Base-by-base conservation (phyloP, 1,140 invertebrate species). In the Ptiloglossa arizonensis region DNA sequence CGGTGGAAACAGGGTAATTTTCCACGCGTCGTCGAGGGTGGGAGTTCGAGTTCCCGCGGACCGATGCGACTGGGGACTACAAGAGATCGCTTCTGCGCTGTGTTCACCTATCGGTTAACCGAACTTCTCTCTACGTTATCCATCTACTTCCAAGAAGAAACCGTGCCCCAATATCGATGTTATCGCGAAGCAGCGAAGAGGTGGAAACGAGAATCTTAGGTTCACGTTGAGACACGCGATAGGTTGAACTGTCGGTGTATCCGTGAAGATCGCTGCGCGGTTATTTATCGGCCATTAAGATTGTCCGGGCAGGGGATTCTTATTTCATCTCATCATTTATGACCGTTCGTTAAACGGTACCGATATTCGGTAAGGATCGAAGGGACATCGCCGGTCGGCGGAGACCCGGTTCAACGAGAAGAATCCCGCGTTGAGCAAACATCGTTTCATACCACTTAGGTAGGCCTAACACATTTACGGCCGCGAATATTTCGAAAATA, bases 401-500 rank as follows among this genome's bases (percentile, higher is more conserved):
- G 11, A 44, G 50, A n/a, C n/a, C 50, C 50, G 9, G 22, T 24
- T 52, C n/a, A 52, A 52, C 50, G 50, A 52, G 50, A 22, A 8
- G n/a, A 22, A n/a, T n/a, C 5, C 24, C 22, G 19, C 50, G 50
- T n/a, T 52, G 50, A 19, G 22, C 50, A 52, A 52, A 52, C 50
- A 52, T 52, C 50, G 50, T 52, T 52, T 22, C 50, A 52, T 8
- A 8, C 5, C 50, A 8, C 1, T 52, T 52, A 52, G 50, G 19
- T 5, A 52, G 50, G 8, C 6, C 8, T 52, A 8, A 24, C n/a
- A 15, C 50, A 11, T 52, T 52, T 22, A 52, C 3, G 50, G 22
- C n/a, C 19, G 29, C n/a, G 17, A 66, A 48, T 15, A 41, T 67
- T 50, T 66, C 48, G 57, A 67, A 74, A 79, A 67, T 74, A 50